A percentile compares a stretch with the other conserved stretches of the same genome.
Conservation (phyloP, 2,113 vertebrate species). For the Indicator indicator region DNA sequence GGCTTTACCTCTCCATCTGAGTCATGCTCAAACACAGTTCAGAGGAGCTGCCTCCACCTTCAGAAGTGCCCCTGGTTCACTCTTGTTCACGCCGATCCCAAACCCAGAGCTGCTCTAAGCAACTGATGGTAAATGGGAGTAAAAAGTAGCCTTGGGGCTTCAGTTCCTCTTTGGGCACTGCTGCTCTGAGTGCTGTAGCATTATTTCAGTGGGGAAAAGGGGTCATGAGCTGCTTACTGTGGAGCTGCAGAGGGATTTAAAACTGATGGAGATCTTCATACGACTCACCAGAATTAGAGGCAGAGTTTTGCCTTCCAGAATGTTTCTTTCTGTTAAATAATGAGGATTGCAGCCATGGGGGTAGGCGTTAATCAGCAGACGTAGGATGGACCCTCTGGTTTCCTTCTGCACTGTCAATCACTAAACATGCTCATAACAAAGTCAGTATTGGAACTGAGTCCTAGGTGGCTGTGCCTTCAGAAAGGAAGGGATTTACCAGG, state of each 20-base stretch:
- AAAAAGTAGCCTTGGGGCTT: neutral
- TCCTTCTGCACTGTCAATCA: neutral
- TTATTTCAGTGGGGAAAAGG: neutral
- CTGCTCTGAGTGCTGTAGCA: neutral
- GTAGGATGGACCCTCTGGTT: neutral
- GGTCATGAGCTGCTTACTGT: neutral
- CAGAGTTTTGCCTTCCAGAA: neutral
- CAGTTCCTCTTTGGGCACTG: fast-evolving
- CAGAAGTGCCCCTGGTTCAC: fast-evolving
- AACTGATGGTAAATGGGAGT: neutral
- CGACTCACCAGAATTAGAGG: neutral
- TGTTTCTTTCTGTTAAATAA: neutral
- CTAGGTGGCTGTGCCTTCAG: neutral
- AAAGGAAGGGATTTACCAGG: neutral
- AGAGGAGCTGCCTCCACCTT: neutral
- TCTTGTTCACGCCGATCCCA: fast-evolving
- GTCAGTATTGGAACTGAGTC: neutral
- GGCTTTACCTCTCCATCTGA: neutral
- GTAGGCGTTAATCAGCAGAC: neutral
- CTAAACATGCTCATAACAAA: fast-evolving
- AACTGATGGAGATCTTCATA: neutral
- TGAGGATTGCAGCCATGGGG: fast-evolving
- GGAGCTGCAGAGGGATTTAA: neutral
- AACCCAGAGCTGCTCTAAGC: neutral
- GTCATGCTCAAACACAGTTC: fast-evolving